Evolutionary conservation across 1,140 invertebrate species (phyloP).

Genomic region (Oryzaephilus surinamensis): DNA sequence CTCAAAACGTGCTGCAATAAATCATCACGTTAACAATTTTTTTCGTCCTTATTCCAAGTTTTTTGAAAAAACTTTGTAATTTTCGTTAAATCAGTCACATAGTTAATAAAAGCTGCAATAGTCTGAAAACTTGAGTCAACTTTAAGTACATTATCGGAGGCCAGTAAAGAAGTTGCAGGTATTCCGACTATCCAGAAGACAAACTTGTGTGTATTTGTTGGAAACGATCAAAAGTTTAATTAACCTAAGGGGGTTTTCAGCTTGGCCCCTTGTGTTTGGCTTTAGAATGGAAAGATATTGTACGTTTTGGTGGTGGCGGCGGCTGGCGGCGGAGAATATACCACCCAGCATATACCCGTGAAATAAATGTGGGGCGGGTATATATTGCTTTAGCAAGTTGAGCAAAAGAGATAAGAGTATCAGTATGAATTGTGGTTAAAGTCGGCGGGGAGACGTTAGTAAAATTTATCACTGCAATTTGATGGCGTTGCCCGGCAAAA

Average conservation of each 20-base stretch:
- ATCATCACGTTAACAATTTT: too few species aligned
- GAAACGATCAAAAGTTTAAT: constrained; percentile 29
- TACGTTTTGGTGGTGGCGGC: neutral
- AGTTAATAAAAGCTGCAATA: too few species aligned
- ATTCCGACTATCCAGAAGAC: too few species aligned
- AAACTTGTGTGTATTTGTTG: constrained; percentile 20
- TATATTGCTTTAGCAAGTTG: constrained; percentile 9
- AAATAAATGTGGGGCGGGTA: constrained; percentile 12
- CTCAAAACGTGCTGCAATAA: too few species aligned
- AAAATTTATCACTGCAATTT: constrained; percentile 29
- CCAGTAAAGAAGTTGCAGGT: too few species aligned
- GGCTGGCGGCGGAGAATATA: too few species aligned
- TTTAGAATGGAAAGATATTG: constrained; percentile 17
- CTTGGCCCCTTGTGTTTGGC: too few species aligned
- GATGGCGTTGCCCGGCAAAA: constrained; percentile 23
- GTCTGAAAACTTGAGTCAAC: too few species aligned
- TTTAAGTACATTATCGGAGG: too few species aligned
- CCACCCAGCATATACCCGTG: neutral
- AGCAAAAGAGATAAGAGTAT: constrained; percentile 20
- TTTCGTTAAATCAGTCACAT: too few species aligned
- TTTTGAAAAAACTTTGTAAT: too few species aligned
- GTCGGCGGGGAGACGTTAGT: constrained; percentile 28
- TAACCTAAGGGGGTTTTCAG: constrained; percentile 20
- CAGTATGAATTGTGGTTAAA: constrained; percentile 25
- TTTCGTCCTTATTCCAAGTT: too few species aligned